Base-by-base conservation (phyloP, 2,113 vertebrate species). In the Podiceps cristatus region DNA sequence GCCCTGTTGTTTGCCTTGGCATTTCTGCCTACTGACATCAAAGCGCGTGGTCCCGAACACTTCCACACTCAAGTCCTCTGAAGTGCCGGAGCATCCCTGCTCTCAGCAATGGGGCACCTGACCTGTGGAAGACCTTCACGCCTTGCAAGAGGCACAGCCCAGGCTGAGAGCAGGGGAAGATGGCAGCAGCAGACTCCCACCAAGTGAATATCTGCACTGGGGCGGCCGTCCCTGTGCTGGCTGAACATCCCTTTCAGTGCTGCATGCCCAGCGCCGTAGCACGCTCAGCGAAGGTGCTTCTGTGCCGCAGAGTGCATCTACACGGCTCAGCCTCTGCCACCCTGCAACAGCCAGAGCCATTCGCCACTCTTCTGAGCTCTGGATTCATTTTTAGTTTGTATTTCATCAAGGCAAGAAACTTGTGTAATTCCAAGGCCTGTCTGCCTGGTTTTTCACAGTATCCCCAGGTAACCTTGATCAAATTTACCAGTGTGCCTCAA, bases 211-310 rank as follows among this genome's bases (percentile, higher is more conserved):
- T 29, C 29, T 59, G 80, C 47, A 44, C 18, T 3, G 1, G 20
- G 25, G 37, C 2, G 0, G 42, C 62, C 1, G 1, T 22, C 25
- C 29, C 40, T 4, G 2, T 10, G 27, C 60, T 13, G 13, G 23
- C 31, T 59, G 87, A 24, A 25, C 55, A n/a, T 42, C 9, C 17
- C 62, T 47, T 49, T 18, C 3, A 1, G 28, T n/a, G 59, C 55
- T 56, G 42, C 45, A 14, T 8, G 59, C 40, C 59, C 60, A 78
- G 13, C 16, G 56, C 78, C 19, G 33, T 18, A 50, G 18, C 80
- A 50, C 0, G 0, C 35, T 28, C 72, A 47, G 44, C 58, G 25
- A 17, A 56, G 75, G 60, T 25, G 3, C 28, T n/a, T 60, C 73
- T 73, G 73, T 47, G 67, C 20, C 69, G 56, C 40, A 29, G 44